A percentile compares a stretch with the other conserved stretches of the same genome.
These are phyloP conservation scores for Chloroceryle aenea DNA, from an alignment of 2,113 vertebrate species.

Conservation along the genomic window DNA sequence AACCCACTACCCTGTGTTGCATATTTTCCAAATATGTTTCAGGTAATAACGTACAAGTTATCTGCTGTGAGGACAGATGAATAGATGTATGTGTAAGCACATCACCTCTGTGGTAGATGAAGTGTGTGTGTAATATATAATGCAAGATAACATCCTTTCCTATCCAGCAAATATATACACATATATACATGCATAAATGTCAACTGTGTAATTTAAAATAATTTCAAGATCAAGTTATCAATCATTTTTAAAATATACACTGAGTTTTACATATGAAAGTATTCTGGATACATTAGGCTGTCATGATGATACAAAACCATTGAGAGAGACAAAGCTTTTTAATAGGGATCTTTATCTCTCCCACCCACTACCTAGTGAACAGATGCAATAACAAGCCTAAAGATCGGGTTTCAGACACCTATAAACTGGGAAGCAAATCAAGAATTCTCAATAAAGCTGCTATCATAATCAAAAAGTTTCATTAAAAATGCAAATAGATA, in stretches of 20 bases:
- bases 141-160: neutral
- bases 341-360: neutral
- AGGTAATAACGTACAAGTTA: neutral
- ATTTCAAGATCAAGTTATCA: conserved; percentile 50
- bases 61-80: neutral
- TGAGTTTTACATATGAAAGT: conserved; percentile 26
- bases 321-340: conserved; percentile 36
- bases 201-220: conserved; percentile 48
- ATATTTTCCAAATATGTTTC: neutral
- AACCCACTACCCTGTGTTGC: neutral
- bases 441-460: conserved; percentile 13
- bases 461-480: neutral
- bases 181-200: conserved; percentile 24
- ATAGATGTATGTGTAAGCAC: neutral
- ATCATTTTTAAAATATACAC: conserved; percentile 28
- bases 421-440: conserved; percentile 32
- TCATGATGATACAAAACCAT: neutral
- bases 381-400: neutral
- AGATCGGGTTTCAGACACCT: neutral
- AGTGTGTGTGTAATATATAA: neutral
- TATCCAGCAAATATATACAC: conserved; percentile 5
- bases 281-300: conserved; percentile 30
- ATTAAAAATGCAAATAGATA: conserved; percentile 16
- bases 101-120: neutral
- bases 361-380: neutral